A percentile compares a stretch with the other conserved stretches of the same genome.
phyloP scores from a whole-genome alignment of 1,140 invertebrate genomes.

The Micrasema minimum region DNA sequence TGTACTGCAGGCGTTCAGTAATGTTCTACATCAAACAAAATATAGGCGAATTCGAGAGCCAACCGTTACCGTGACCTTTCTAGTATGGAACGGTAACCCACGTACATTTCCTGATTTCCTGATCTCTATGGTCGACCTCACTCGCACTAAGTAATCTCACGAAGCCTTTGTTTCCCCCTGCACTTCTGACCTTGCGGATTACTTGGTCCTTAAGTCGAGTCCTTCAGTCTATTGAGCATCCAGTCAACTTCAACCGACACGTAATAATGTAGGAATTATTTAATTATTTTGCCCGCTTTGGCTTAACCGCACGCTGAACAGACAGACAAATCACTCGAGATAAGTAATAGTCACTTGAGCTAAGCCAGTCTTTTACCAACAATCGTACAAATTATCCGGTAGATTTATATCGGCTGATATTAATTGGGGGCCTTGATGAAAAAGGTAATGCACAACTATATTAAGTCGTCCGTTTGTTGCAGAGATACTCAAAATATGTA shows the following conservation, averaged over 20 bases:
- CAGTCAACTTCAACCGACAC: background rate
- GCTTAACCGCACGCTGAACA: background rate
- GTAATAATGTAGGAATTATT: background rate
- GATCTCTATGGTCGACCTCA: background rate
- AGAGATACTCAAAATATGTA: background rate
- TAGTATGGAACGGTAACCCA: conserved; percentile 9
- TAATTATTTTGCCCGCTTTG: background rate
- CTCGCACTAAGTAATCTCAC: conserved; percentile 21
- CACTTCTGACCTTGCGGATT: conserved; percentile 22
- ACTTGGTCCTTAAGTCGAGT: background rate
- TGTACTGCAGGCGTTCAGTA: too few species aligned
- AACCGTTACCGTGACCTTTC: conserved; percentile 25
- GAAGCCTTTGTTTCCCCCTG: conserved; percentile 25
- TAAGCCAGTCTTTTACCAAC: background rate
- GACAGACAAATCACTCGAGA: background rate
- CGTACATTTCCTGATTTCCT: conserved; percentile 34
- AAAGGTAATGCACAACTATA: conserved; percentile 27
- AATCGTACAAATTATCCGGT: conserved; percentile 6
- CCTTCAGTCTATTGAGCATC: background rate
- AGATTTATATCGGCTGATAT: conserved; percentile 23
- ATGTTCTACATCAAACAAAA: conserved; percentile 8
- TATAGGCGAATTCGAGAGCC: conserved; percentile 11
- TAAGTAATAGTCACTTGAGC: background rate
- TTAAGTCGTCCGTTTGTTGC: conserved; percentile 14
- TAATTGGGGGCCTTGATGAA: conserved; percentile 33